Evolutionary conservation across 2,888 invertebrate genomes (phyloP).

Genomic region (Drosophila pegasa): DNA sequence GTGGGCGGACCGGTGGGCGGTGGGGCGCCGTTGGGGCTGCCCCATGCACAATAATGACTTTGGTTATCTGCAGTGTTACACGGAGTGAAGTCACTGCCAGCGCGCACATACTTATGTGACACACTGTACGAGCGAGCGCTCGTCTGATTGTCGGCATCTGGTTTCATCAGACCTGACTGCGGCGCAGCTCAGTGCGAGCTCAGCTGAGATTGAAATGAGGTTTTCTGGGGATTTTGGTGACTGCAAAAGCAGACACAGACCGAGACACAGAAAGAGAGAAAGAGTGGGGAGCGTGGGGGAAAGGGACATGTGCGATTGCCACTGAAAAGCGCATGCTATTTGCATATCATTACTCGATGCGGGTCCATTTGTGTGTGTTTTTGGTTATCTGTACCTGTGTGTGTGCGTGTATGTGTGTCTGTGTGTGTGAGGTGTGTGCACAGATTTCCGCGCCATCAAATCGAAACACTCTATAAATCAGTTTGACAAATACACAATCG

Average conservation of each 20-base stretch:
- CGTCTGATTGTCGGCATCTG: conserved; percentile 39
- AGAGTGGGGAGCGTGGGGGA: neutral
- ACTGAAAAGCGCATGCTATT: conserved; percentile 73
- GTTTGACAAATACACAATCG: conserved; percentile 71
- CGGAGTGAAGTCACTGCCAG: conserved; percentile 28
- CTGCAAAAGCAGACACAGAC: conserved; percentile 32
- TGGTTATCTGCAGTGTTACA: conserved; percentile 56
- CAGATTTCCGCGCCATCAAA: conserved; percentile 69
- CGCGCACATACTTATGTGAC: conserved; percentile 17
- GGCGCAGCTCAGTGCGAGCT: conserved; percentile 63
- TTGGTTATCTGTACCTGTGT: conserved; percentile 18
- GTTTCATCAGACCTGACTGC: conserved; percentile 35
- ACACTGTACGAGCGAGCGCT: conserved; percentile 31
- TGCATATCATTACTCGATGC: conserved; percentile 73
- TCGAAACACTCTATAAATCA: conserved; percentile 72
- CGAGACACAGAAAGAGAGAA: neutral
- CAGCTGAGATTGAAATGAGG: conserved; percentile 75
- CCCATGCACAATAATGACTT: conserved; percentile 46
- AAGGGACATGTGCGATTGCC: conserved; percentile 22
- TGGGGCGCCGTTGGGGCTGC: too few species aligned
- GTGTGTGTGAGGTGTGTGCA: conserved; percentile 29
- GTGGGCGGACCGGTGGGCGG: too few species aligned
- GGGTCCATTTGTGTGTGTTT: conserved; percentile 39
- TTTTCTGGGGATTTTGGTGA: conserved; percentile 57
- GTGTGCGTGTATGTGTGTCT: conserved; percentile 3